Evolutionary conservation across 2,113 vertebrate genomes (phyloP).

Genomic region (Podarcis muralis): DNA sequence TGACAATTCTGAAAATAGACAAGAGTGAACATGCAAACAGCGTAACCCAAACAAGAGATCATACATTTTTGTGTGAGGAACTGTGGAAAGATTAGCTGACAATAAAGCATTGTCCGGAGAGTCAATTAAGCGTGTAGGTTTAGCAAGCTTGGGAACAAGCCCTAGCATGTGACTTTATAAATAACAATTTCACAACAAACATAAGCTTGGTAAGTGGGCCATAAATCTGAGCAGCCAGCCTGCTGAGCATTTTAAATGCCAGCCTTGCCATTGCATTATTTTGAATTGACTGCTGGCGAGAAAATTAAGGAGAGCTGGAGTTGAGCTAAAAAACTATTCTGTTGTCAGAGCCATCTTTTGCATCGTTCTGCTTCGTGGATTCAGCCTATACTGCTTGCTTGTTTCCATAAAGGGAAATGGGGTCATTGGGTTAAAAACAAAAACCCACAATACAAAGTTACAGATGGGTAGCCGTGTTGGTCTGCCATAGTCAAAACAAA

Average conservation of each 20-base stretch:
- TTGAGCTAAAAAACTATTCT: constrained; percentile 2
- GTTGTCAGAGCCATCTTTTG: constrained; percentile 16
- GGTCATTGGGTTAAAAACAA: constrained; percentile 33
- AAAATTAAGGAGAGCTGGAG: constrained; percentile 13
- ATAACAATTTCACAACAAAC: constrained; percentile 85
- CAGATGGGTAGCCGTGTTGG: too few species aligned
- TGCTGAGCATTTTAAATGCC: constrained; percentile 64
- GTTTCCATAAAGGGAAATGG: not conserved
- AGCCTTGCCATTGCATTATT: constrained; percentile 55
- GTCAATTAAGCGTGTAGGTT: constrained; percentile 79
- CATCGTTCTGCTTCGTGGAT: constrained; percentile 9
- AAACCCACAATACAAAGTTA: not conserved
- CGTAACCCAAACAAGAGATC: constrained; percentile 45
- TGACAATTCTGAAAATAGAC: constrained; percentile 44
- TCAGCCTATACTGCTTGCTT: constrained; percentile 18
- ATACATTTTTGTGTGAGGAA: constrained; percentile 63
- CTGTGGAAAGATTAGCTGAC: constrained; percentile 72
- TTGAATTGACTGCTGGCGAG: constrained; percentile 36
- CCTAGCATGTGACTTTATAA: constrained; percentile 84
- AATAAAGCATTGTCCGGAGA: constrained; percentile 76
- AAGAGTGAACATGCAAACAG: constrained; percentile 24
- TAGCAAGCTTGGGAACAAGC: constrained; percentile 75
- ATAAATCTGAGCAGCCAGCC: constrained; percentile 78
- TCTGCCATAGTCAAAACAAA: too few species aligned
- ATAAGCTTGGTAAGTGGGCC: constrained; percentile 81